These are phyloP conservation scores for Parnassius apollo DNA, from an alignment of 2,888 invertebrate genomes.

Conservation along the genomic window DNA sequence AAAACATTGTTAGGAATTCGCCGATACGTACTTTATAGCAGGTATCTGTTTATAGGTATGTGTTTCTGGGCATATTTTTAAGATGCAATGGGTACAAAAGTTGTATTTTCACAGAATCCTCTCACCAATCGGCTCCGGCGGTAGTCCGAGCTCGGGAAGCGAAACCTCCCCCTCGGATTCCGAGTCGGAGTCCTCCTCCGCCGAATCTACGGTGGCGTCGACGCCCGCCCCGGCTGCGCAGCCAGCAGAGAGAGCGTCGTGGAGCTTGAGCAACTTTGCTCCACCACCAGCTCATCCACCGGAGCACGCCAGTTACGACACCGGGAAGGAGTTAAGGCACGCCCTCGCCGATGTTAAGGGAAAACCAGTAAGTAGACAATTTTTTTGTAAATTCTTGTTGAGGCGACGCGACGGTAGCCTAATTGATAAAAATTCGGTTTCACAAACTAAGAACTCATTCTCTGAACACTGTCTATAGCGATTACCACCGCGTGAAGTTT, in stretches of 20 bases:
- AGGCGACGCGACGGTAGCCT: too few species aligned
- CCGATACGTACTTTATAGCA: too few species aligned
- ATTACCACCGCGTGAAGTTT: too few species aligned
- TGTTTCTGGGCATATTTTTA: too few species aligned
- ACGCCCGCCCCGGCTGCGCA: conserved; percentile 57
- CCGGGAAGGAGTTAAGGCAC: conserved; percentile 78
- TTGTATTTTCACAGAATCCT: conserved; percentile 55
- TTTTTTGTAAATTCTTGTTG: not conserved
- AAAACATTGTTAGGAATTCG: too few species aligned
- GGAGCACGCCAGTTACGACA: conserved; percentile 73
- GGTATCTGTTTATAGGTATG: too few species aligned
- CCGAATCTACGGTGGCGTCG: conserved; percentile 54
- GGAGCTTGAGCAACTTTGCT: conserved; percentile 71
- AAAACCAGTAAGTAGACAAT: conserved; percentile 58
- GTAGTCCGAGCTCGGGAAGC: conserved; percentile 74
- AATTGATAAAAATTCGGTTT: too few species aligned
- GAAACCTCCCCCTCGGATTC: conserved; percentile 84
- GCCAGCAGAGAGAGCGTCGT: conserved; percentile 72
- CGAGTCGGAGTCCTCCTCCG: conserved; percentile 82
- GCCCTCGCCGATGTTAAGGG: conserved; percentile 78
- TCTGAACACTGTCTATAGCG: too few species aligned
- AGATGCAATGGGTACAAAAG: not conserved
- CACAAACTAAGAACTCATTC: too few species aligned
- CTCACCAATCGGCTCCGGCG: conserved; percentile 69
- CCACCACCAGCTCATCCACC: conserved; percentile 59